phyloP scores from a whole-genome alignment of 2,797 vertebrate species.

The Dicrostonyx torquatus region DNA sequence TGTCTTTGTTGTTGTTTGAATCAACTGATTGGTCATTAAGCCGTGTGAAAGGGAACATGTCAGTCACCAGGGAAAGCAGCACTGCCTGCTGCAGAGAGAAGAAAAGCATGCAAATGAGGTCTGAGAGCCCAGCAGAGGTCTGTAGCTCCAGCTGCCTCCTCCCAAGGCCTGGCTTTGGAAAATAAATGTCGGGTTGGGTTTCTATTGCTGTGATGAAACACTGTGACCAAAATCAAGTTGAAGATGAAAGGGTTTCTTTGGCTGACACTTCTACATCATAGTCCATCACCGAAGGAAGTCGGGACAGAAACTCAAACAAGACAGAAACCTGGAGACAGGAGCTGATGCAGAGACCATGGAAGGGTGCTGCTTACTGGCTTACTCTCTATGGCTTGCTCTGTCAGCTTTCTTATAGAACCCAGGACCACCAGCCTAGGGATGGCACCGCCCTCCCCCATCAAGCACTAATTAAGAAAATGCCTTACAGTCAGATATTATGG shows the following conservation, averaged over 20 bases:
- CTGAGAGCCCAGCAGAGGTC: neutral
- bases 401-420: neutral
- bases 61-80: neutral
- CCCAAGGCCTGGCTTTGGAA: neutral
- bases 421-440: neutral
- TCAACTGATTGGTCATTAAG: neutral
- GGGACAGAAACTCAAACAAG: neutral
- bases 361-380: neutral
- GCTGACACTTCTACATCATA: neutral
- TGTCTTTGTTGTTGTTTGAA: neutral
- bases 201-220: neutral
- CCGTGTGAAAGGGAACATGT: neutral
- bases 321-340: neutral
- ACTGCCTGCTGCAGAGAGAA: fast-evolving
- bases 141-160: neutral
- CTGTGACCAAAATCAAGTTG: neutral
- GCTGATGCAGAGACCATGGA: neutral
- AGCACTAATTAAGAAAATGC: neutral
- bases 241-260: neutral
- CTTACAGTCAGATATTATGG: neutral
- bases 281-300: neutral
- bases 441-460: neutral
- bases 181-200: neutral
- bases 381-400: neutral
- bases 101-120: fast-evolving